phyloP scores from a whole-genome alignment of 2,113 vertebrate genomes.

The Dryoscopus gambensis region DNA sequence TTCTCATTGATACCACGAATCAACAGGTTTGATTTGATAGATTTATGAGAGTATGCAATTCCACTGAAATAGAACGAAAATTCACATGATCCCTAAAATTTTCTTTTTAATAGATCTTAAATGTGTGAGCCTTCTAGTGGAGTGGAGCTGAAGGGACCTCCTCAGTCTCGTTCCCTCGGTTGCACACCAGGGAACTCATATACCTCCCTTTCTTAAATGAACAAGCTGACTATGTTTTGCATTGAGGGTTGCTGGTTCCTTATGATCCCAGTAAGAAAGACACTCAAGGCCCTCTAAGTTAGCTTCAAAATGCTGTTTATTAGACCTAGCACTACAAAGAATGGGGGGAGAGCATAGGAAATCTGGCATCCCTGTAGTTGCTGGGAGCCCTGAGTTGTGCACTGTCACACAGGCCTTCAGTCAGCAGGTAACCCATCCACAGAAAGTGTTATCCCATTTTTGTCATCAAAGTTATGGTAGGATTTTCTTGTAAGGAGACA shows the following conservation, averaged over 20 bases:
- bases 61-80: neutral
- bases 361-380: neutral
- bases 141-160: neutral
- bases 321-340: neutral
- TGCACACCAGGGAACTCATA: neutral
- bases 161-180: neutral
- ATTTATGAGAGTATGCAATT: neutral
- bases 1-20: neutral
- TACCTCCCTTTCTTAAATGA: neutral
- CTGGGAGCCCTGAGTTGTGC: rapidly evolving
- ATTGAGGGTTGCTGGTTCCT: neutral
- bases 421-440: neutral
- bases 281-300: neutral
- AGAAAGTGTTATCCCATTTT: neutral
- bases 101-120: neutral
- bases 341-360: neutral
- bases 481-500: neutral
- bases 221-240: neutral
- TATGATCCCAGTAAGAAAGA: neutral
- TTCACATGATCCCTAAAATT: neutral
- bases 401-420: neutral
- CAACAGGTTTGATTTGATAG: neutral
- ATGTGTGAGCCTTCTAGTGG: neutral
- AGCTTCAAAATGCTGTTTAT: neutral
- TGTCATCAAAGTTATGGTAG: neutral